Conservation (phyloP, 2,797 vertebrate species). For the Philypnodon macrostomus region DNA sequence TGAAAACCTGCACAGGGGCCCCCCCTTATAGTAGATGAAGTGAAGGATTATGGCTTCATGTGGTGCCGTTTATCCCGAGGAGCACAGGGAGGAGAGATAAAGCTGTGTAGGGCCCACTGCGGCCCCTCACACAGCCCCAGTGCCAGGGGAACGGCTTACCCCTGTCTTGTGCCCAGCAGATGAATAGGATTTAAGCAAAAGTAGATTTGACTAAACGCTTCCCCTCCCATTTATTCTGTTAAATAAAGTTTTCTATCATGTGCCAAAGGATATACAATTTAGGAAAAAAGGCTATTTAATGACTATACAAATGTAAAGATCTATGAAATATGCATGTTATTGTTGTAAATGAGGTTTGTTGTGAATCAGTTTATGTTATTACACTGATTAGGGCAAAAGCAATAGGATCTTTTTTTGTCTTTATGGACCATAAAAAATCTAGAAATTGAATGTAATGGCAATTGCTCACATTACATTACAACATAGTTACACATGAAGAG, state of each 20-base stretch:
- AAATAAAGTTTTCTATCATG: constrained; percentile 47
- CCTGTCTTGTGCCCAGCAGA: constrained; percentile 72
- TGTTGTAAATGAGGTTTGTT: neutral
- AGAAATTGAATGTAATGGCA: constrained; percentile 22
- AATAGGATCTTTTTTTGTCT: constrained; percentile 38
- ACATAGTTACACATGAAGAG: constrained; percentile 19
- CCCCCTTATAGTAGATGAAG: constrained; percentile 54
- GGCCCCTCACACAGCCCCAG: constrained; percentile 64
- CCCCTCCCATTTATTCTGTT: constrained; percentile 62
- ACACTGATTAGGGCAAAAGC: constrained; percentile 26
- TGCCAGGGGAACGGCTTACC: constrained; percentile 77
- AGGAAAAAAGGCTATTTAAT: constrained; percentile 31
- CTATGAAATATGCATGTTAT: no score
- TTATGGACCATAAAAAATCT: constrained; percentile 30
- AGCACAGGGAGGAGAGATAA: constrained; percentile 74
- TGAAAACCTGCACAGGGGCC: no score
- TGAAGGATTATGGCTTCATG: constrained; percentile 73
- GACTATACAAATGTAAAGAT: constrained; percentile 37
- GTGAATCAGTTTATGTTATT: constrained; percentile 9
- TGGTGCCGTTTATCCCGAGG: constrained; percentile 77
- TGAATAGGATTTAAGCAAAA: constrained; percentile 78
- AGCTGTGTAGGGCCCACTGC: constrained; percentile 66
- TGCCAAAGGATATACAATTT: constrained; percentile 40
- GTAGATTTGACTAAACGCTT: constrained; percentile 74
- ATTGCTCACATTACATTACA: constrained; percentile 41